Percentiles rank a stretch among this genome's conserved stretches.
These are phyloP conservation scores for Andrena minutula DNA, from an alignment of 2,888 invertebrate species.

Conservation along the genomic window DNA sequence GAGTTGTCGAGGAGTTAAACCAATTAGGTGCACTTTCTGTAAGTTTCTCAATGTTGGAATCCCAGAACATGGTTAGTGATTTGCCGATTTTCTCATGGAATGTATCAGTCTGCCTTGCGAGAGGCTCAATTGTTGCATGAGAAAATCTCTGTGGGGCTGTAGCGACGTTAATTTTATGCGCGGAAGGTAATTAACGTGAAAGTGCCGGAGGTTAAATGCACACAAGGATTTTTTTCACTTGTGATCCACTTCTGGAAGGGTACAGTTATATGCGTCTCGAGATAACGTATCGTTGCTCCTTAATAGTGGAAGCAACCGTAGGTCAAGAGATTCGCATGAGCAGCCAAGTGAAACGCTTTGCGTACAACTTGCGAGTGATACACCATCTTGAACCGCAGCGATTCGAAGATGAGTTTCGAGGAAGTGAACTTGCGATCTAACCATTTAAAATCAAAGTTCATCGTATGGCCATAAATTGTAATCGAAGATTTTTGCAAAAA, in stretches of 20 bases:
- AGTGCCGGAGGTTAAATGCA: background rate
- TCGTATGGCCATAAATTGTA: background rate
- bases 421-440: background rate
- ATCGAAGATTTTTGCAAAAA: too few species aligned
- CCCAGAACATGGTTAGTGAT: too few species aligned
- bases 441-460: background rate
- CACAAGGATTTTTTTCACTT: background rate
- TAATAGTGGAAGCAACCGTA: slow-evolving; percentile 38
- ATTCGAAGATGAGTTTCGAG: background rate
- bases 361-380: slow-evolving; percentile 42
- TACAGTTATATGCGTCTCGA: slow-evolving; percentile 1
- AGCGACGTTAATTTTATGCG: background rate
- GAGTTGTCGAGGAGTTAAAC: too few species aligned
- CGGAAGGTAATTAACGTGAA: background rate
- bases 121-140: background rate
- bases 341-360: slow-evolving; percentile 56
- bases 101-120: background rate
- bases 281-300: slow-evolving; percentile 45
- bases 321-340: slow-evolving; percentile 62
- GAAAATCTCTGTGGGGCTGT: background rate
- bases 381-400: slow-evolving; percentile 39
- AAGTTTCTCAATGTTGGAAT: too few species aligned
- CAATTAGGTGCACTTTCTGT: too few species aligned
- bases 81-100: background rate
- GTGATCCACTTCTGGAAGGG: slow-evolving; percentile 9